Evolutionary conservation across 92 coral and sea anemone genomes (phyloP).

Genomic region (Phymanthus crucifer): DNA sequence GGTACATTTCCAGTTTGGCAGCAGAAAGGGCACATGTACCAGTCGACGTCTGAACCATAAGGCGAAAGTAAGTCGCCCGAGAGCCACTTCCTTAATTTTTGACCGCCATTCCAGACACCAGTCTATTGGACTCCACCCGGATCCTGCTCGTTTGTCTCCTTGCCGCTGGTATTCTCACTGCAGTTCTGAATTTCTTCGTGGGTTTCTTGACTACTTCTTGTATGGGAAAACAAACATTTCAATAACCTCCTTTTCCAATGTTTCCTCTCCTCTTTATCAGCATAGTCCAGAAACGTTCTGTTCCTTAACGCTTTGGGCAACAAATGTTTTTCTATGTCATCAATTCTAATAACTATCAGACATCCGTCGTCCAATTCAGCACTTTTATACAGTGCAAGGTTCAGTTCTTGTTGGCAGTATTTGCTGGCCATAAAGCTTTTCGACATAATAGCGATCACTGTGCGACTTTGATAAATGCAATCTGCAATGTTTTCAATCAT

Average conservation of each 20-base stretch:
- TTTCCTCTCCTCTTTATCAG: slow-evolving; percentile 61
- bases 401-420: slow-evolving; percentile 69
- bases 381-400: slow-evolving; percentile 69
- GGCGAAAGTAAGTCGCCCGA: too few species aligned
- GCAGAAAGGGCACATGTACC: too few species aligned
- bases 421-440: slow-evolving; percentile 67
- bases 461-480: slow-evolving; percentile 75
- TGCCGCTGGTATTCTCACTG: neutral
- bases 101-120: too few species aligned
- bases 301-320: slow-evolving; percentile 79
- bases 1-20: too few species aligned
- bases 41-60: too few species aligned
- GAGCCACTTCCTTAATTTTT: too few species aligned
- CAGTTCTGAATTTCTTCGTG: neutral
- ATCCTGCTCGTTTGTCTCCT: too few species aligned
- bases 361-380: slow-evolving; percentile 72
- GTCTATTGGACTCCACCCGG: too few species aligned
- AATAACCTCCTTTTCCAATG: slow-evolving; percentile 72
- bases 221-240: slow-evolving; percentile 39
- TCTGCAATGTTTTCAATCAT: slow-evolving; percentile 81
- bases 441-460: slow-evolving; percentile 72
- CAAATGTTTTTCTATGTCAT: slow-evolving; percentile 46
- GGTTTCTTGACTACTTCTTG: neutral
- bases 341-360: slow-evolving; percentile 68
- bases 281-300: slow-evolving; percentile 71